Percentiles rank a stretch among this genome's conserved stretches.
phyloP scores from a whole-genome alignment of 1,140 invertebrate species.

The Coptotermes formosanus region DNA sequence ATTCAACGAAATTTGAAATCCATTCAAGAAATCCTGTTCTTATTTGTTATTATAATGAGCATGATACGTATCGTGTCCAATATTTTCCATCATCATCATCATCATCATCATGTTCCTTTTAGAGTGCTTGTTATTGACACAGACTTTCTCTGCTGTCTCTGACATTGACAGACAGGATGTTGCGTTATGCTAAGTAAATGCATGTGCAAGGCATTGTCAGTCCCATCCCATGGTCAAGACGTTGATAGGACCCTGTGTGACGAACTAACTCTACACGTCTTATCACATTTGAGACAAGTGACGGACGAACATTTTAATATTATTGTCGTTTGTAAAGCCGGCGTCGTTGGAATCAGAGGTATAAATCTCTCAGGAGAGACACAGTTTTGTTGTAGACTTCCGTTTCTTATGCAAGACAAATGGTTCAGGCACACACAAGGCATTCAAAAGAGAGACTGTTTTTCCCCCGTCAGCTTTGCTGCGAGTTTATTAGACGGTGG shows the following conservation, averaged over 20 bases:
- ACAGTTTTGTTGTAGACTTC: background rate
- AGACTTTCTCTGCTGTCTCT: background rate
- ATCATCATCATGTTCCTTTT: background rate
- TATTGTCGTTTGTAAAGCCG: background rate
- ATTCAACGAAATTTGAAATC: conserved; percentile 10
- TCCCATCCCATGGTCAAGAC: background rate
- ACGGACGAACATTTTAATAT: background rate
- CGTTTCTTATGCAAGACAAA: background rate
- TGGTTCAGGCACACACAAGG: too few species aligned
- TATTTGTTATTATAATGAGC: conserved; percentile 1
- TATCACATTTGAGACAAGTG: conserved; percentile 2
- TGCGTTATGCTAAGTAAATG: background rate
- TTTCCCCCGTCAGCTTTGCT: too few species aligned
- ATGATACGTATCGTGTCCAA: background rate
- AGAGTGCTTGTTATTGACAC: background rate
- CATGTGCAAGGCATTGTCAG: background rate
- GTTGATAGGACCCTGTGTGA: background rate
- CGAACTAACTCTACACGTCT: background rate
- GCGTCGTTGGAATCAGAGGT: background rate
- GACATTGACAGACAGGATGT: background rate
- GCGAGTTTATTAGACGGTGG: too few species aligned
- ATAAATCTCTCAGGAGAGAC: background rate
- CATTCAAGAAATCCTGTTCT: background rate
- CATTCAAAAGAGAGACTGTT: too few species aligned
- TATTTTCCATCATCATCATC: background rate